These are phyloP conservation scores for Platycercus adscitus DNA, from an alignment of 2,113 vertebrate genomes.

Conservation along the genomic window DNA sequence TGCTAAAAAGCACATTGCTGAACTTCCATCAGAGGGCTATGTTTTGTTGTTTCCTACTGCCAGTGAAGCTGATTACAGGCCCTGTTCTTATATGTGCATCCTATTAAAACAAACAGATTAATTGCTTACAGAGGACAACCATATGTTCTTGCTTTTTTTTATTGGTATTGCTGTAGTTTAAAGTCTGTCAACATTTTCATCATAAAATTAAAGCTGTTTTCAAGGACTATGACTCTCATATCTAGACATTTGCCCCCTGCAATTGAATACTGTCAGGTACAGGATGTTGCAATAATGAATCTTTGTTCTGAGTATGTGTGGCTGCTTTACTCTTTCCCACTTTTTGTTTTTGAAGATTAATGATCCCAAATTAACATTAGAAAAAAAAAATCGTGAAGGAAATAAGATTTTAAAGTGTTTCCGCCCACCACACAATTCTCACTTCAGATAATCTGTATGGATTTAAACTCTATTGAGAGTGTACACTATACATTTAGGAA, in stretches of 20 bases:
- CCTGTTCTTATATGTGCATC: slow-evolving; percentile 26
- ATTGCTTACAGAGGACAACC: background rate
- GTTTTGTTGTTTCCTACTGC: background rate
- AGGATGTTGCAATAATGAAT: background rate
- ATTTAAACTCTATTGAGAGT: background rate
- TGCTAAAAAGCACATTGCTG: background rate
- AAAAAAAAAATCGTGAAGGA: background rate
- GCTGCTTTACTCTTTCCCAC: background rate
- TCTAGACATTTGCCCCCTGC: background rate
- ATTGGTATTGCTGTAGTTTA: background rate
- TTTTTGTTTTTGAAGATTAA: background rate
- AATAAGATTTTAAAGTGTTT: background rate
- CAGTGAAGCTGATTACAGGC: slow-evolving; percentile 39
- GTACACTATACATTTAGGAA: background rate
- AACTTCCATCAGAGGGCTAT: background rate
- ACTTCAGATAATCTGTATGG: background rate
- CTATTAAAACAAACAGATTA: slow-evolving; percentile 9
- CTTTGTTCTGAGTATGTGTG: background rate
- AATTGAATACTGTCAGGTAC: background rate
- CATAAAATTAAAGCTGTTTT: slow-evolving; percentile 30
- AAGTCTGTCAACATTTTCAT: slow-evolving; percentile 37
- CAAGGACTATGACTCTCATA: background rate
- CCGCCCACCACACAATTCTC: background rate
- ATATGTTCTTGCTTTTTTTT: slow-evolving; percentile 2
- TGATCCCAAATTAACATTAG: background rate